These are phyloP conservation scores for Lateolabrax maculatus DNA, from an alignment of 2,797 vertebrate genomes.

Conservation along the genomic window DNA sequence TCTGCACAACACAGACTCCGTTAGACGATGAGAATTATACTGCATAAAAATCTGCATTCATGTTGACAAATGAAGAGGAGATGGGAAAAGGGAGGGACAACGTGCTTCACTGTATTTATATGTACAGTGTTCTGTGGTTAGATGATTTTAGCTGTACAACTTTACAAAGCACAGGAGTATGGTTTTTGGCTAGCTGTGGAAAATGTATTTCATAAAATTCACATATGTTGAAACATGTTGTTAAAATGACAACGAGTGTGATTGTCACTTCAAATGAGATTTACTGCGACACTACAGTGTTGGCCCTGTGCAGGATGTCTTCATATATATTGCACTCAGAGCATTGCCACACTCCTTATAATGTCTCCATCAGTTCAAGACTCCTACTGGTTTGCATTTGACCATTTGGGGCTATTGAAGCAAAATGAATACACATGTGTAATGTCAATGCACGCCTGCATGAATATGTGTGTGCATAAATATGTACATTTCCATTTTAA, in stretches of 20 bases:
- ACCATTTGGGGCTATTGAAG: conserved; percentile 48
- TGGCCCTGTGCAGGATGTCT: conserved; percentile 1
- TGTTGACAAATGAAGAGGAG: conserved; percentile 42
- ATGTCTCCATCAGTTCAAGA: conserved; percentile 57
- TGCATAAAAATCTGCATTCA: conserved; percentile 54
- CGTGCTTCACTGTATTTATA: conserved; percentile 19
- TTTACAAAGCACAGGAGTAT: background rate
- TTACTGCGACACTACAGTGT: background rate
- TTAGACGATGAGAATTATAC: conserved; percentile 52
- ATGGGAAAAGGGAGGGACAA: background rate
- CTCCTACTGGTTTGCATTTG: conserved; percentile 63
- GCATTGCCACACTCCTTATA: conserved; percentile 30
- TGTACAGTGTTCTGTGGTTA: conserved; percentile 18
- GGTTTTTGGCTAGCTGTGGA: background rate
- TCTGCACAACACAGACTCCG: conserved; percentile 52
- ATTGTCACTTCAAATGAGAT: conserved; percentile 7
- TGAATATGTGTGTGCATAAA: conserved; percentile 65
- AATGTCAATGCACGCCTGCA: conserved; percentile 47
- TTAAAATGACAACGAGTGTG: conserved; percentile 7
- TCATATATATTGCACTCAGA: conserved; percentile 13
- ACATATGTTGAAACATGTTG: background rate
- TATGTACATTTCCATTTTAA: conserved; percentile 70
- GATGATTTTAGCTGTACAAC: background rate
- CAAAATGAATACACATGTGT: conserved; percentile 70
- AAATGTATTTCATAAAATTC: conserved; percentile 13